phyloP scores from a whole-genome alignment of 2,888 invertebrate genomes.

The Cryptus armator region DNA sequence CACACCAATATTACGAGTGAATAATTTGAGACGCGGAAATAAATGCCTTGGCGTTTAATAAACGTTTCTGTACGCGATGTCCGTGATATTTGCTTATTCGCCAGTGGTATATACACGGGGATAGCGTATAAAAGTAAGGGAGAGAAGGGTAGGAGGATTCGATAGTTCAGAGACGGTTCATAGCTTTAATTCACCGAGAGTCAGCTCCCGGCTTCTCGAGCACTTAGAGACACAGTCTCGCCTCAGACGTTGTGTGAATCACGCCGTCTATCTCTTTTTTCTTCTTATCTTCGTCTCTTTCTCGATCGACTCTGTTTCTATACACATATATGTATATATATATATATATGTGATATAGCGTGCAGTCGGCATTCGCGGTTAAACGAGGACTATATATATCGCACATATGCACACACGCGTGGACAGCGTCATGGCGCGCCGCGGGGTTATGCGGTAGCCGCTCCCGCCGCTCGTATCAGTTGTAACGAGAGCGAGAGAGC shows the following conservation, averaged over 20 bases:
- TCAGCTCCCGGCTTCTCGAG: constrained; percentile 22
- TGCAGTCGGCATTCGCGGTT: constrained; percentile 40
- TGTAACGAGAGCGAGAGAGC: constrained; percentile 19
- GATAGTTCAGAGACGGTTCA: constrained; percentile 51
- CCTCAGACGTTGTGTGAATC: constrained; percentile 61
- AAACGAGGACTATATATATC: constrained; percentile 26
- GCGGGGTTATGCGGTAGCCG: constrained; percentile 68
- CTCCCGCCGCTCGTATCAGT: constrained; percentile 63
- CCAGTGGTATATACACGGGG: neutral
- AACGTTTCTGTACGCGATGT: constrained; percentile 9
- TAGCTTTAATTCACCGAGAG: constrained; percentile 54
- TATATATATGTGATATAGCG: neutral
- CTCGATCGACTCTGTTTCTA: constrained; percentile 38
- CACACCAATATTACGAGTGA: neutral
- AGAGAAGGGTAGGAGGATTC: constrained; percentile 14
- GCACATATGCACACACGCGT: constrained; percentile 48
- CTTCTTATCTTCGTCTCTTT: constrained; percentile 7
- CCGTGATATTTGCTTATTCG: constrained; percentile 34
- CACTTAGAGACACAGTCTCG: constrained; percentile 47
- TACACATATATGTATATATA: constrained; percentile 20
- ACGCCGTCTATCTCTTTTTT: constrained; percentile 35
- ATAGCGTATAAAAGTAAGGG: neutral
- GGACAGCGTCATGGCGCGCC: constrained; percentile 12
- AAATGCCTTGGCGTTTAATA: constrained; percentile 21
- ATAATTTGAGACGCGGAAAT: constrained; percentile 17